Base-by-base conservation (phyloP, 2,888 invertebrate species). In the Drosophila nigricruria region DNA sequence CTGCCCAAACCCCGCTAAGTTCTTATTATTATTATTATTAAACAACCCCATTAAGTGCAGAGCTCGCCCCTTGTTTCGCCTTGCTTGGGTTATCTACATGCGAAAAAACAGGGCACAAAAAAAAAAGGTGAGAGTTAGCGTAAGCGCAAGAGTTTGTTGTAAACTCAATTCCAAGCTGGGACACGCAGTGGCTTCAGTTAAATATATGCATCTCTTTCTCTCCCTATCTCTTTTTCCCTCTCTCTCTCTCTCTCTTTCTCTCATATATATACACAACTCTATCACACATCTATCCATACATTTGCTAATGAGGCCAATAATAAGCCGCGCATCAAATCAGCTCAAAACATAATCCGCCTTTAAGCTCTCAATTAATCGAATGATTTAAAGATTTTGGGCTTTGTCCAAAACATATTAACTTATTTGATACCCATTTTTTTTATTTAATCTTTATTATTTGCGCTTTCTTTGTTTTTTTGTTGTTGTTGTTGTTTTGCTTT, bases 11-110 rank as follows among this genome's bases (percentile, higher is more conserved):
- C 82, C 79, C 75, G 66, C 12, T 53, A 59, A 68, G 62, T 67
- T 77, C 77, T 77, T 77, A 77, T 77, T 77, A 77, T 84, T 77
- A 77, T 84, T 84, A 77, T 81, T 90, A 86, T 90, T 88, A 88
- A 87, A 90, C 86, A 87, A 87, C 86, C 86, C 90, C 77, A 81
- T 87, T 88, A 79, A 72, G 74, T 65, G 78, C 62, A 68, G 50
- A 52, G 58, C 54, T 68, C 59, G 42, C 59, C 61, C 61, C 70
- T 59, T 50, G 36, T 42, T 45, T 45, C 56, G 56, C 30, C 18
- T 10, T 16, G 43, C 53, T 6, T 62, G 52, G 70, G 71, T 70
- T 84, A 89, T 85, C 88, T 84, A 63, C 69, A 77, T 63, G 66
- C 43, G 43, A 6, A 65, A 53, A 43, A 45, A 40, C 36, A 12